These are phyloP conservation scores for Rhinophrynus dorsalis DNA, from an alignment of 2,797 vertebrate species.

Conservation along the genomic window DNA sequence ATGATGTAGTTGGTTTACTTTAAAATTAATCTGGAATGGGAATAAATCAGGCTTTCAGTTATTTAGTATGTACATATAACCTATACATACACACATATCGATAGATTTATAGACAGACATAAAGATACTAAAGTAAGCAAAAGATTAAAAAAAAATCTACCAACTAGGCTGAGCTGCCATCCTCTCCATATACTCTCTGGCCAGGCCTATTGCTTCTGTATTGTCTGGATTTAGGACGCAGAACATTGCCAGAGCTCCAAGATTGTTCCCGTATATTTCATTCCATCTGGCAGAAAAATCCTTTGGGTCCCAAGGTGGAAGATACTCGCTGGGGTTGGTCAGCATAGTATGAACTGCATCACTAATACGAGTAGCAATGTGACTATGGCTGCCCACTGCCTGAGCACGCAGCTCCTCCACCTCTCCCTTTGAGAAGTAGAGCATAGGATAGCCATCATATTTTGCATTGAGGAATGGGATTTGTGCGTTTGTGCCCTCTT, in stretches of 20 bases:
- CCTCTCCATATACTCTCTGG: constrained; percentile 97
- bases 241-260: constrained; percentile 94
- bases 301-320: constrained; percentile 89
- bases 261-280: constrained; percentile 95
- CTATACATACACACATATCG: too few species aligned
- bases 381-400: constrained; percentile 75
- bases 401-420: constrained; percentile 78
- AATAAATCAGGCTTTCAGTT: too few species aligned
- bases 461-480: constrained; percentile 89
- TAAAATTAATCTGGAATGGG: too few species aligned
- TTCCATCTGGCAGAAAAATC: constrained; percentile 96
- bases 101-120: neutral
- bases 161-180: constrained; percentile 99
- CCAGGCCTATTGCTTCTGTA: constrained; percentile 83
- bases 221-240: constrained; percentile 92
- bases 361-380: constrained; percentile 77
- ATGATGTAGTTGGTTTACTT: too few species aligned
- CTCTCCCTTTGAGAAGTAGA: constrained; percentile 84
- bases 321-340: constrained; percentile 84
- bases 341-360: constrained; percentile 89
- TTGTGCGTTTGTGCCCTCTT: constrained; percentile 71
- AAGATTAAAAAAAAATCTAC: constrained; percentile 85
- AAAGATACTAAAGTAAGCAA: neutral
- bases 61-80: too few species aligned
- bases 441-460: constrained; percentile 93